phyloP scores from a whole-genome alignment of 2,888 invertebrate species.

The Deladenus siricidicola region DNA sequence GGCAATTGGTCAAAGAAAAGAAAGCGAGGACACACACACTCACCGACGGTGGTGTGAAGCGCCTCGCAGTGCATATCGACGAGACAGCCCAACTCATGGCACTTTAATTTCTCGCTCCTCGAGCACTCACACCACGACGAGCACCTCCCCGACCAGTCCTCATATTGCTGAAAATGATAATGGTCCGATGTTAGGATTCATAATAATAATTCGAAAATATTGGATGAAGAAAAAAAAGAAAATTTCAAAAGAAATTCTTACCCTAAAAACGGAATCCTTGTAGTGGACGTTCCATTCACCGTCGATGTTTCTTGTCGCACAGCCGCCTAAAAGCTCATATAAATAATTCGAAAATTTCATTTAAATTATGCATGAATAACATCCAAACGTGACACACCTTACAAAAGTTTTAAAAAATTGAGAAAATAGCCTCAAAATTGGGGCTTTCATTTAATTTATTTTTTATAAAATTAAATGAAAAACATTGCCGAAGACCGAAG shows the following conservation, averaged over 20 bases:
- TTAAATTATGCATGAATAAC: too few species aligned
- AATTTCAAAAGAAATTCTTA: too few species aligned
- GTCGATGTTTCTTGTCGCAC: conserved; percentile 35
- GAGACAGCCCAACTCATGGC: conserved; percentile 39
- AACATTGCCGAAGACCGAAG: too few species aligned
- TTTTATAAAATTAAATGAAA: neutral
- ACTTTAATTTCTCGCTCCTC: conserved; percentile 32
- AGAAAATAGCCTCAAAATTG: neutral
- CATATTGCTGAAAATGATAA: conserved; percentile 24
- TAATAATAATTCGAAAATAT: neutral
- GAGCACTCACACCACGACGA: conserved; percentile 48
- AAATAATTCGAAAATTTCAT: too few species aligned
- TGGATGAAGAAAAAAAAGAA: too few species aligned
- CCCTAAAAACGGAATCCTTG: conserved; percentile 29
- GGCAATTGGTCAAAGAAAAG: too few species aligned
- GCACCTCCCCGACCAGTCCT: conserved; percentile 45
- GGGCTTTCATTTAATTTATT: neutral
- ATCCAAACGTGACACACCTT: too few species aligned
- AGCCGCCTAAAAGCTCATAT: conserved; percentile 27
- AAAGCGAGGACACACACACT: too few species aligned
- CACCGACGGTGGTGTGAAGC: conserved; percentile 38
- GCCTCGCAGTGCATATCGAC: conserved; percentile 36
- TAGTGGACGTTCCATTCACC: conserved; percentile 38
- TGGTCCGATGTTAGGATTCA: conserved; percentile 6
- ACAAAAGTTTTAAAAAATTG: neutral